Base-by-base conservation (phyloP, 2,113 vertebrate species). In the Perca schrenkii region DNA sequence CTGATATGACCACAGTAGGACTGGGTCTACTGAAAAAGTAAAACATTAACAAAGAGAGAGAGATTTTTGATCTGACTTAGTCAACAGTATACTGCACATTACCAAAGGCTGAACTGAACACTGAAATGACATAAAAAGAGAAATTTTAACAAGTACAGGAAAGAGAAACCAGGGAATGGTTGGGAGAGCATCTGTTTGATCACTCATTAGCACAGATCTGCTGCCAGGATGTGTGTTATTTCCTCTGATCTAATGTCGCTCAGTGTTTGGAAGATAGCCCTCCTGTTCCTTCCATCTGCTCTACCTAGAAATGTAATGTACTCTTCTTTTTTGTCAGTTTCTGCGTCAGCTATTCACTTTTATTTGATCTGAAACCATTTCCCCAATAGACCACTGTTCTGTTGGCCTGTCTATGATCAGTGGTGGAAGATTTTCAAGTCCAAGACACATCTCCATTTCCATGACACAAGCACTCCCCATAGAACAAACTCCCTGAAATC, bases 251-350 rank as follows among this genome's bases (percentile, higher is more conserved):
- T 85, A 66, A 86, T 60, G 67, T 84, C 14, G 3, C 70, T 74
- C 36, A 21, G 69, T 64, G 57, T 79, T 83, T 84, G 77, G 83
- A 86, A 83, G 76, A 66, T 21, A 57, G 49, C 62, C 64, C 15
- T 83, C 61, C 73, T 73, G 74, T 69, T 89, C 56, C 80, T 56
- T 83, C 86, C 82, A 87, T 93, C 85, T 92, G 83, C 63, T 84
- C 69, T n/a, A 78, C 60, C 74, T 72, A n/a, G 3, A 54, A 86
- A 50, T 68, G 31, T 13, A 68, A 34, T 53, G 13, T 63, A 67
- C 61, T 31, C 68, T 46, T 54, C 54, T 82, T 43, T 61, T 88
- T 83, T 80, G 61, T 74, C 67, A 75, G 53, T 87, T 49, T 67
- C 67, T 49, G 10, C 16, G 68, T 65, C 64, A 74, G 19, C 43